A percentile compares a stretch with the other conserved stretches of the same genome.
These are phyloP conservation scores for Hydrotaea cyrtoneurina DNA, from an alignment of 2,888 invertebrate species.

Conservation along the genomic window DNA sequence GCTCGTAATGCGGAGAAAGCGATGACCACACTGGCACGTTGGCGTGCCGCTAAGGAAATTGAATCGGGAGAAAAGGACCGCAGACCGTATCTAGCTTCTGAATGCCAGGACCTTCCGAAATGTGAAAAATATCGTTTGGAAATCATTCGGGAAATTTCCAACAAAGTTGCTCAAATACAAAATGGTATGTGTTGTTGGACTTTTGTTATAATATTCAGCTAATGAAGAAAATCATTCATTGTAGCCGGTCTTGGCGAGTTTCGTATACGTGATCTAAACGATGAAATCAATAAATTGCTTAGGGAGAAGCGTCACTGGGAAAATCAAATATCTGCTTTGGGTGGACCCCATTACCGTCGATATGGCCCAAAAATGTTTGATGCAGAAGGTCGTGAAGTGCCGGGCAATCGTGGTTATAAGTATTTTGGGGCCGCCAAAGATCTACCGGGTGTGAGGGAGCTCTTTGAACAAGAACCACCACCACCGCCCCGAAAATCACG, in stretches of 20 bases:
- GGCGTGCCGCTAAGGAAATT: conserved; percentile 97
- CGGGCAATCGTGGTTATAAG: conserved; percentile 98
- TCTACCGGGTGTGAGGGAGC: conserved; percentile 97
- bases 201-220: neutral
- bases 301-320: conserved; percentile 99
- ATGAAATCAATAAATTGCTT: conserved; percentile 98
- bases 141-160: conserved; percentile 97
- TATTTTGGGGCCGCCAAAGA: conserved; percentile 99
- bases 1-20: conserved; percentile 99
- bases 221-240: neutral
- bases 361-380: conserved; percentile 96
- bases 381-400: conserved; percentile 97
- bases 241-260: conserved; percentile 98
- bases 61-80: conserved; percentile 93
- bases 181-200: conserved; percentile 84
- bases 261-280: conserved; percentile 97
- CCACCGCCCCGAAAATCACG: conserved; percentile 94
- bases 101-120: conserved; percentile 94
- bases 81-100: conserved; percentile 95
- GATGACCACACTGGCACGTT: conserved; percentile 99
- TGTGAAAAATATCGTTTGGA: conserved; percentile 98
- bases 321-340: conserved; percentile 95
- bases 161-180: conserved; percentile 99
- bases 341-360: conserved; percentile 96
- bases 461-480: conserved; percentile 98